Conservation (phyloP, 1,140 invertebrate species). For the Belonocnema kinseyi region DNA sequence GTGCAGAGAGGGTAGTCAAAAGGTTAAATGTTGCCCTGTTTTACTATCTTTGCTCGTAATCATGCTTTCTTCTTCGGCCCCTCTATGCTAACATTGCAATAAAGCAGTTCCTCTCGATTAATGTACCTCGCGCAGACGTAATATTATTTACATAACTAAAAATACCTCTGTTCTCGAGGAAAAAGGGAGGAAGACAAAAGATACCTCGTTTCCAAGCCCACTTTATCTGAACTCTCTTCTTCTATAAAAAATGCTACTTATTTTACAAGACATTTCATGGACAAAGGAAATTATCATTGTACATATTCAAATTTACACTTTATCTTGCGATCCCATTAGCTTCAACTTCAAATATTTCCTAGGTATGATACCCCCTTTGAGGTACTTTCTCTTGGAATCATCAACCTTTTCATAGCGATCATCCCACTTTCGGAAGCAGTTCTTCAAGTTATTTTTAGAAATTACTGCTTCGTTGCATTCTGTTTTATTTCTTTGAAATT, state of each 20-base stretch:
- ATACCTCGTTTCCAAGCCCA: slow-evolving; percentile 2
- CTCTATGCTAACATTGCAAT: slow-evolving; percentile 20
- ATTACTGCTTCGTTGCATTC: too few species aligned
- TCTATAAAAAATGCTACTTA: background rate
- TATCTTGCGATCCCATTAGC: too few species aligned
- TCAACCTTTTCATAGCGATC: too few species aligned
- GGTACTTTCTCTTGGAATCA: too few species aligned
- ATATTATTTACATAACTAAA: slow-evolving; percentile 20
- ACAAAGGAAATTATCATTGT: too few species aligned
- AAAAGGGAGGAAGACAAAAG: background rate
- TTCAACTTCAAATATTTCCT: too few species aligned
- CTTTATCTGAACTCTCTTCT: background rate
- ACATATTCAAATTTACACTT: too few species aligned
- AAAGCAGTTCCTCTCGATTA: slow-evolving; percentile 22
- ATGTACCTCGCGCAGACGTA: slow-evolving; percentile 12
- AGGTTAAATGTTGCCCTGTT: slow-evolving; percentile 14
- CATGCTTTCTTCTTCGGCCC: slow-evolving; percentile 6
- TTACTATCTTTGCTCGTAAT: slow-evolving; percentile 18
- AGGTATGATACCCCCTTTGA: too few species aligned
- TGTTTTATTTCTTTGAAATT: too few species aligned
- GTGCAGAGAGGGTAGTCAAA: background rate
- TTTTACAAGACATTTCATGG: too few species aligned
- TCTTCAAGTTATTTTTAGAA: too few species aligned
- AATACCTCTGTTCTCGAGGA: background rate
- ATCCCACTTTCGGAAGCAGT: too few species aligned